Evolutionary conservation across 1,140 invertebrate genomes (phyloP), one percentile per base, ranked within the genome.

Genomic region (Spodoptera litura): DNA sequence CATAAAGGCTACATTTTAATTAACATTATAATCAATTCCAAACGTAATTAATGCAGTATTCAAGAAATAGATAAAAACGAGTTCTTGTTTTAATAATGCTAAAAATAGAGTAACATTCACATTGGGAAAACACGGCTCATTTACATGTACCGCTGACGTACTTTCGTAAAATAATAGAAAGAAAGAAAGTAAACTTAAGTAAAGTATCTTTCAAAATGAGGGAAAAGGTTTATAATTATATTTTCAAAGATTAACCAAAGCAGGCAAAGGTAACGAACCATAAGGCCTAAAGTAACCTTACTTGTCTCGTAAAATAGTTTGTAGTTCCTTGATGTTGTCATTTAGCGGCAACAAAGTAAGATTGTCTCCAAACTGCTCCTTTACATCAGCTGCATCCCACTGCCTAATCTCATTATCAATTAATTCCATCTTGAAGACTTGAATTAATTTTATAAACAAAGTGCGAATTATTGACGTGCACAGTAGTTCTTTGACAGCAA

Each of bases 261-360:
- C 13, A 53, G 13, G 71, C 56, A 73, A 73, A 59, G 55, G 27
- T 35, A 13, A 27, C 8, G 44, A 66, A 15, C 25, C 61, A 78
- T 49, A 75, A 68, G 62, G 61, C 35, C 64, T 68, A 49, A 8
- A 59, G 70, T 89, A 94, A 93, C 90, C 87, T 88, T 72, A 95
- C 98, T 97, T 99, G 94, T 99, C 98, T 31, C 99, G 95, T 56
- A 99, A 96, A 89, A 99, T 99, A 12, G 99, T 99, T 92, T 99
- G 98, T 35, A 99, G 95, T 92, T 99, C 99, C 86, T 97, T 96
- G 31, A 99, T 97, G 95, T 99, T 98, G 88, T 98, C 97, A 87
- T 98, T 99, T 0, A 96, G 95, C 0, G 97, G 96, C 52, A 99
- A 89, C 62, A 98, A 90, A 91, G 97, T 98, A 11, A 99, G 95